phyloP scores from a whole-genome alignment of 1,140 invertebrate genomes.

The Polypedilum vanderplanki region DNA sequence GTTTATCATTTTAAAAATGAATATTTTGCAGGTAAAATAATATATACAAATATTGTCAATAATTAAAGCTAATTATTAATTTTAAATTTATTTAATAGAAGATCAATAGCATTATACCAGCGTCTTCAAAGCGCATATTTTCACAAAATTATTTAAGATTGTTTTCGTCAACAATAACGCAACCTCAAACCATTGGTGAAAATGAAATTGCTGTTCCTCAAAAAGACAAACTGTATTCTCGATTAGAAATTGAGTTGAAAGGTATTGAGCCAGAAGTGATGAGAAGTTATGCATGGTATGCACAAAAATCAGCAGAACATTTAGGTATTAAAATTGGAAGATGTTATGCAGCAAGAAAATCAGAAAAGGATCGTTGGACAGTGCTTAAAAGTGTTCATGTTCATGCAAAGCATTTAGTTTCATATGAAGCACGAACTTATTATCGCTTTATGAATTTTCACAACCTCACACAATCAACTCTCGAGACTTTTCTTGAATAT shows the following conservation, averaged over 20 bases:
- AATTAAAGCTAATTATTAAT: too few relatives aligned
- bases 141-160: not conserved
- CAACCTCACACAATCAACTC: conserved; percentile 86
- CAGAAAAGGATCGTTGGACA: conserved; percentile 66
- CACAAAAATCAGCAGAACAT: conserved; percentile 67
- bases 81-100: not conserved
- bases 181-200: not conserved
- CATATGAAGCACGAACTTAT: conserved; percentile 94
- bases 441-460: conserved; percentile 77
- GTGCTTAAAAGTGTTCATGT: conserved; percentile 83
- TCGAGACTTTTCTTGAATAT: conserved; percentile 94
- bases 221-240: conserved; percentile 72
- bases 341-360: conserved; percentile 65
- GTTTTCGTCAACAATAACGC: not conserved
- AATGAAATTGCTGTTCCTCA: conserved; percentile 35
- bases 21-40: too few relatives aligned
- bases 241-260: conserved; percentile 77
- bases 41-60: too few relatives aligned
- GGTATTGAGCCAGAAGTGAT: conserved; percentile 81
- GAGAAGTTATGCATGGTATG: conserved; percentile 81
- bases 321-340: conserved; percentile 68
- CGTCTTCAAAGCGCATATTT: not conserved
- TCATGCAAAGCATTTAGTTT: conserved; percentile 89
- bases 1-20: too few relatives aligned
- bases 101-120: not conserved